phyloP scores from a whole-genome alignment of 2,888 invertebrate genomes.

The Caradrina kadenii region DNA sequence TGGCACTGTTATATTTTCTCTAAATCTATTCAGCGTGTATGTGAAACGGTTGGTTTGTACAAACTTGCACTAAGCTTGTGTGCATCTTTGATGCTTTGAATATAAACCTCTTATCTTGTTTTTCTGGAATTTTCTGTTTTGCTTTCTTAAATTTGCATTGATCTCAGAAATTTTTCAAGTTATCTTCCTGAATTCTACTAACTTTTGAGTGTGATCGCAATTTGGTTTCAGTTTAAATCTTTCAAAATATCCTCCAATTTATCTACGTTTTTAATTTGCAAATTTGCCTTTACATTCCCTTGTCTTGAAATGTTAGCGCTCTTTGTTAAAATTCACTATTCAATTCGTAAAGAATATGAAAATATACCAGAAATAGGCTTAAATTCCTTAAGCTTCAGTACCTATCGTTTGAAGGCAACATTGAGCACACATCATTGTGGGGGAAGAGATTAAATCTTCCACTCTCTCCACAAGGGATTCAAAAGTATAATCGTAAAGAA shows the following conservation, averaged over 20 bases:
- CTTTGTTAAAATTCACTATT: not conserved
- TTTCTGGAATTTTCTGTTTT: not conserved
- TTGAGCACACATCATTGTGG: not conserved
- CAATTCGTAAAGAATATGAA: not conserved
- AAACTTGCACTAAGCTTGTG: not conserved
- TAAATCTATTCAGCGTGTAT: conserved; percentile 39
- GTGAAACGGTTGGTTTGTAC: conserved; percentile 12
- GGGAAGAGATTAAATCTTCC: not conserved
- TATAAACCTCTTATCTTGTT: not conserved
- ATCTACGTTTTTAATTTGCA: too few species aligned
- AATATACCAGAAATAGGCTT: not conserved
- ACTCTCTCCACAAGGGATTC: conserved; percentile 1
- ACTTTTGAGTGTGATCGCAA: too few species aligned
- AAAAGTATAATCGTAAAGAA: conserved; percentile 23
- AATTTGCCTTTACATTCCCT: too few species aligned
- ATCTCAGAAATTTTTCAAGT: not conserved
- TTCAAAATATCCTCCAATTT: too few species aligned
- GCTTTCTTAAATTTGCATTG: not conserved
- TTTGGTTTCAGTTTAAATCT: too few species aligned
- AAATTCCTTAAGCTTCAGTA: not conserved
- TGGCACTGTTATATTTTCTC: conserved; percentile 41
- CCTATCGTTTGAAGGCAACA: conserved; percentile 1
- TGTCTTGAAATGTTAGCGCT: too few species aligned
- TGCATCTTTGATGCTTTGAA: not conserved
- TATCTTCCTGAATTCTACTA: too few species aligned